These are phyloP conservation scores for Micropoecilia bifurca DNA, from an alignment of 2,797 vertebrate genomes.

Conservation along the genomic window DNA sequence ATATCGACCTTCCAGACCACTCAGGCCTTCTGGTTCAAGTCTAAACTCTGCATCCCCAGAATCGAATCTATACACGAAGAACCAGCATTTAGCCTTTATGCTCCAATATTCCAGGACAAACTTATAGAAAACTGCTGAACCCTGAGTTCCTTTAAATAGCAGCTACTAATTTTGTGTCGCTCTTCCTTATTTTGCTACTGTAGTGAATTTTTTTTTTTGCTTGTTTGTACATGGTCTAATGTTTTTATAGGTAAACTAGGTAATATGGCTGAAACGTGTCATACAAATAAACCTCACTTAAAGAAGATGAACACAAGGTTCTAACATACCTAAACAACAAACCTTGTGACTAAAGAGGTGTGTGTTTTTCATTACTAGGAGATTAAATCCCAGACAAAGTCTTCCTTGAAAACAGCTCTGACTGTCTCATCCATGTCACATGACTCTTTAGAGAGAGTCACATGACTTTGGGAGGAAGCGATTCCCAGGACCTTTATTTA, in stretches of 20 bases:
- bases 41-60: too few relatives aligned
- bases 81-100: neutral
- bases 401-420: slow-evolving; percentile 63
- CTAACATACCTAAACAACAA: slow-evolving; percentile 38
- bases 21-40: too few relatives aligned
- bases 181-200: too few relatives aligned
- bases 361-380: slow-evolving; percentile 63
- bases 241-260: too few relatives aligned
- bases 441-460: slow-evolving; percentile 52
- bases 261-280: too few relatives aligned
- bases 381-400: slow-evolving; percentile 62
- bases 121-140: neutral
- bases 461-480: slow-evolving; percentile 43
- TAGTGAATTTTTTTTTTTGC: too few relatives aligned
- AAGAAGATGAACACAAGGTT: slow-evolving; percentile 14
- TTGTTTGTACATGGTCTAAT: too few relatives aligned
- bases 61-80: neutral
- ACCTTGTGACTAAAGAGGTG: slow-evolving; percentile 63
- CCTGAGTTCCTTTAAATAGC: neutral
- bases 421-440: slow-evolving; percentile 66
- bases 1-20: neutral
- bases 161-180: neutral
- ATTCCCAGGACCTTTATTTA: slow-evolving; percentile 30
- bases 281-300: neutral
- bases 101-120: neutral